Evolutionary conservation across 2,888 invertebrate species (phyloP).

Genomic region (Lottia scabra): DNA sequence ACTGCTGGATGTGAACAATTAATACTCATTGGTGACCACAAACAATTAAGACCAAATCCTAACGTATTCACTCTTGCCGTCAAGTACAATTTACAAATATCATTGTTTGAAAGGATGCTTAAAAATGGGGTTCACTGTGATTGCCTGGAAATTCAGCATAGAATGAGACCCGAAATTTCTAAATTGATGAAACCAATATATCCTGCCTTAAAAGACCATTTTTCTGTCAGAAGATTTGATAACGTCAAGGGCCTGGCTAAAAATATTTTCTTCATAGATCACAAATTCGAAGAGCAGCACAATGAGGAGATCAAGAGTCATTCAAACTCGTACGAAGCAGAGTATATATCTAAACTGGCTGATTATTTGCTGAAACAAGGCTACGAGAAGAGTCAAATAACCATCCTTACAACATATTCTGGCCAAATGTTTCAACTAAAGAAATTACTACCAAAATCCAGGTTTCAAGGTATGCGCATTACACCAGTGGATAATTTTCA

Average conservation of each 20-base stretch:
- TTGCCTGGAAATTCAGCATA: slow-evolving; percentile 76
- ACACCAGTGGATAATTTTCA: slow-evolving; percentile 62
- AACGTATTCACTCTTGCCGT: slow-evolving; percentile 77
- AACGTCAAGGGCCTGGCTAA: slow-evolving; percentile 47
- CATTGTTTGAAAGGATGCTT: slow-evolving; percentile 84
- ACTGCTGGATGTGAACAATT: slow-evolving; percentile 81
- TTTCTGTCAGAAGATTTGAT: slow-evolving; percentile 42
- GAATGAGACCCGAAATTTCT: slow-evolving; percentile 66
- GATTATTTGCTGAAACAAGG: slow-evolving; percentile 58
- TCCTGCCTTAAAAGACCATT: slow-evolving; percentile 44
- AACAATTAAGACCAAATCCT: slow-evolving; percentile 81
- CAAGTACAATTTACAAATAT: slow-evolving; percentile 78
- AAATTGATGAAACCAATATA: slow-evolving; percentile 49
- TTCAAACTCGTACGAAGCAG: slow-evolving; percentile 56
- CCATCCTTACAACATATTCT: slow-evolving; percentile 60
- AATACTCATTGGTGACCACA: slow-evolving; percentile 85
- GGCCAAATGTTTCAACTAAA: slow-evolving; percentile 55
- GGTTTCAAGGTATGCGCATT: slow-evolving; percentile 36
- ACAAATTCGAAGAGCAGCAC: slow-evolving; percentile 42
- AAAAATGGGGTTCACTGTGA: slow-evolving; percentile 75
- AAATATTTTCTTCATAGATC: slow-evolving; percentile 59
- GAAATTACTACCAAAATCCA: slow-evolving; percentile 41
- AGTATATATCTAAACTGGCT: slow-evolving; percentile 50
- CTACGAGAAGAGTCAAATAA: slow-evolving; percentile 54
- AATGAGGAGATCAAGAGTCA: slow-evolving; percentile 45